Base-by-base conservation (phyloP, 2,797 vertebrate genomes). In the Knipowitschia caucasica region DNA sequence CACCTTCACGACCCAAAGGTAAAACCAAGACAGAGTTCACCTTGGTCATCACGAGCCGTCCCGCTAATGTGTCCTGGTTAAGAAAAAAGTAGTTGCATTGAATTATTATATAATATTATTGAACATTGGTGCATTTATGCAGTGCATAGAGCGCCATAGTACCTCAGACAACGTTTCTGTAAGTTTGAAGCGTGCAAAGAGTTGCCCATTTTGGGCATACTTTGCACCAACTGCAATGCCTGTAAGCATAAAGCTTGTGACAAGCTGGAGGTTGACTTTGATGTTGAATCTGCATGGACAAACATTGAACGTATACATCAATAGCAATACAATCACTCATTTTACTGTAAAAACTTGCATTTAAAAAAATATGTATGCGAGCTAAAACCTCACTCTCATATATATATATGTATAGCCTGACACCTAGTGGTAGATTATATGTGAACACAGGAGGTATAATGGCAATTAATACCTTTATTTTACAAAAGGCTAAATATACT, bases 1-100 rank as follows among this genome's bases (percentile, higher is more conserved):
- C 50, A 58, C 93, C 94, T 52, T 98, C 94, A 53, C 92, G 93
- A 78, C 89, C 89, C 81, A 95, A 73, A 21, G 97, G 96, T 71
- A 98, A 88, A 87, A 99, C 81, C 71, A 98, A 92, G 72, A 99
- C 97, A 56, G 96, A 96, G 78, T 95, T 94, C 73, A 99, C 97
- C 93, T 98, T 99, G 83, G 97, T 99, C 96, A 99, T 99, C 67
- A 99, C 96, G 69, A 99, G 90, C 64, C 97, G 89, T 60, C 97
- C 97, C 30, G 96, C 96, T 86, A 98, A 88, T 44, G 97, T 99
- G 83, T 99, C 97, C 86, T 88, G 25, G 6, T 34, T 9, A 17
- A 50, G 9, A 30, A 29, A 14, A 34, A 5, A 31, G 26, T 7
- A 52, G 10, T n/a, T 25, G 5, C 25, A 69, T 2, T 62, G 25